phyloP scores from a whole-genome alignment of 2,113 vertebrate species.

The Psittacara wagleri region DNA sequence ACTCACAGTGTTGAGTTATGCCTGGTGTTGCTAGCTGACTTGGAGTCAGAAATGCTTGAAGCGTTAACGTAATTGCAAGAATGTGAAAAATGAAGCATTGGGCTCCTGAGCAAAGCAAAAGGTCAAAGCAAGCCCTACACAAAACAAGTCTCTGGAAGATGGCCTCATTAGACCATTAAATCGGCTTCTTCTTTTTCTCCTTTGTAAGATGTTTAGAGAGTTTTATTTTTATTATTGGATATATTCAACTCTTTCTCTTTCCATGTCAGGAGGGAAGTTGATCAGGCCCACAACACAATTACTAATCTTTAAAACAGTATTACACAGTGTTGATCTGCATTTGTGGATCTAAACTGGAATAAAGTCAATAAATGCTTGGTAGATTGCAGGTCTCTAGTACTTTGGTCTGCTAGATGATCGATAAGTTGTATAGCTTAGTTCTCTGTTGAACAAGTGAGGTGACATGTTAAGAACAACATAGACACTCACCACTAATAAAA shows the following conservation, averaged over 20 bases:
- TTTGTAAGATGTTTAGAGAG: constrained; percentile 59
- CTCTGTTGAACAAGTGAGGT: constrained; percentile 64
- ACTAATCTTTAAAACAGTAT: constrained; percentile 35
- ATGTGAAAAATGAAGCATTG: constrained; percentile 99
- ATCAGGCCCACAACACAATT: background rate
- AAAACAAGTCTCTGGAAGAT: constrained; percentile 96
- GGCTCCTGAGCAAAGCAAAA: constrained; percentile 92
- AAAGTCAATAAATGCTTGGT: constrained; percentile 84
- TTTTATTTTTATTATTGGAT: constrained; percentile 67
- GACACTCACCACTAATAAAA: constrained; percentile 61
- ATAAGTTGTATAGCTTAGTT: constrained; percentile 80
- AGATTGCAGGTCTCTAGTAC: constrained; percentile 83
- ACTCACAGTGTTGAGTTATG: constrained; percentile 87
- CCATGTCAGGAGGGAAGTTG: background rate
- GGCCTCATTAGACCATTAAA: constrained; percentile 95
- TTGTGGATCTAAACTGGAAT: constrained; percentile 77
- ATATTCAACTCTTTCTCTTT: constrained; percentile 53
- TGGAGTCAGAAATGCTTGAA: constrained; percentile 95
- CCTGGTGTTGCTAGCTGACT: constrained; percentile 90
- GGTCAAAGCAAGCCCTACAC: constrained; percentile 92
- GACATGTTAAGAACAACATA: constrained; percentile 62
- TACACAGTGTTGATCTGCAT: constrained; percentile 75
- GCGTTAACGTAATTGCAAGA: constrained; percentile 99
- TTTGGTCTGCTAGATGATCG: constrained; percentile 84
- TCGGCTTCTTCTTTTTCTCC: constrained; percentile 76